Percentiles rank a stretch among this genome's conserved stretches.
Evolutionary conservation across 1,140 invertebrate species (phyloP).

Genomic region (Drosophila miranda): DNA sequence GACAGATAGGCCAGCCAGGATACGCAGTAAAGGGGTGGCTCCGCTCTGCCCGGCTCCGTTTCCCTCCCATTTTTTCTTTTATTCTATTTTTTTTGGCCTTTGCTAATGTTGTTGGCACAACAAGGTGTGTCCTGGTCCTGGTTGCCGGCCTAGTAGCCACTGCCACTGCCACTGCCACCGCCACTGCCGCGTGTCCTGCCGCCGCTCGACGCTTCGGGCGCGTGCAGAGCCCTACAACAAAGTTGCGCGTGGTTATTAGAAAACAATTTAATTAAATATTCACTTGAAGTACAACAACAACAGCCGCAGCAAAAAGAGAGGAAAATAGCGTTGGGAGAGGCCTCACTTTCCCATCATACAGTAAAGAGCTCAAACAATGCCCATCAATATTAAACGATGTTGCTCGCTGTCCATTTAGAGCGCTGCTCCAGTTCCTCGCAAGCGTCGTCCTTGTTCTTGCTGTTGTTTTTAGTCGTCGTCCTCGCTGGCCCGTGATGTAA

Average conservation of each 20-base stretch:
- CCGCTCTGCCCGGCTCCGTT: constrained; percentile 22
- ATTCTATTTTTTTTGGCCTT: constrained; percentile 55
- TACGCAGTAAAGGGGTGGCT: constrained; percentile 68
- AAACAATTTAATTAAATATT: constrained; percentile 82
- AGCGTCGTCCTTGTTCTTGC: constrained; percentile 26
- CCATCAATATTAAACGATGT: constrained; percentile 80
- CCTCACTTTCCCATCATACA: constrained; percentile 71
- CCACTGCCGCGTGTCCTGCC: constrained; percentile 56
- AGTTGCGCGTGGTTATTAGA: constrained; percentile 79
- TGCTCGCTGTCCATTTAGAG: constrained; percentile 61
- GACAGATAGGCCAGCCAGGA: constrained; percentile 23
- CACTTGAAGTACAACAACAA: constrained; percentile 69
- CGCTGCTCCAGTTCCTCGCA: constrained; percentile 27
- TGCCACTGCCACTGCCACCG: too few relatives aligned
- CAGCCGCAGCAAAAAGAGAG: constrained; percentile 26
- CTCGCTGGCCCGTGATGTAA: constrained; percentile 67
- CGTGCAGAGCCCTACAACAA: constrained; percentile 62
- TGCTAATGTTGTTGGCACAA: constrained; percentile 81
- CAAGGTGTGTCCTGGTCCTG: constrained; percentile 73
- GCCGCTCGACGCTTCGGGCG: constrained; percentile 55
- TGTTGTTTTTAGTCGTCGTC: constrained; percentile 17
- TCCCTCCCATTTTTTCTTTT: constrained; percentile 11
- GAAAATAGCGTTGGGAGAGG: background rate
- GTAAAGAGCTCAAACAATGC: constrained; percentile 69
- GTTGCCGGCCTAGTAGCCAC: constrained; percentile 37